Conservation (phyloP, 2,113 vertebrate genomes). For the Periophthalmus modestus region DNA sequence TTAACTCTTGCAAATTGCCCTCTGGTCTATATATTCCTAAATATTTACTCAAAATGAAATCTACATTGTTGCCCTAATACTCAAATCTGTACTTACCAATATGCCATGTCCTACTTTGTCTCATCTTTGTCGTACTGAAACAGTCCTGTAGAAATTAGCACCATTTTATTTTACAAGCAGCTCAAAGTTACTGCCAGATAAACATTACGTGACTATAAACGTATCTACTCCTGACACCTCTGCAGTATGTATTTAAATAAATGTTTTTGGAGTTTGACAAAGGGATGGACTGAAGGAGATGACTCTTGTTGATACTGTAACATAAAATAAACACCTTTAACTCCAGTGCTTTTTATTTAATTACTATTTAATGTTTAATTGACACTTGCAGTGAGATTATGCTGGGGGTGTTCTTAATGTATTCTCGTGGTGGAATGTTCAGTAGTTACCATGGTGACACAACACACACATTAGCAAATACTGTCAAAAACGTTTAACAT, state of each 20-base stretch:
- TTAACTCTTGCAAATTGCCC: background rate
- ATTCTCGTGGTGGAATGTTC: too few relatives aligned
- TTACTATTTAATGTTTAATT: background rate
- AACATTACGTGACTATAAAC: constrained; percentile 48
- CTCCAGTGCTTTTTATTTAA: background rate
- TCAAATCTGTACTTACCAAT: background rate
- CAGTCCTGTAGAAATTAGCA: background rate
- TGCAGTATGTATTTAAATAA: constrained; percentile 66
- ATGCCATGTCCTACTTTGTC: background rate
- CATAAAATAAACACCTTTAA: constrained; percentile 71
- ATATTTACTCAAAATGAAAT: background rate
- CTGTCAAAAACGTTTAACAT: too few relatives aligned
- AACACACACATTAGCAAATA: too few relatives aligned
- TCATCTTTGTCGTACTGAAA: background rate
- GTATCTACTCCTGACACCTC: constrained; percentile 66
- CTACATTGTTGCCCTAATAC: background rate
- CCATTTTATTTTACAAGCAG: background rate
- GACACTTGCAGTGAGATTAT: background rate
- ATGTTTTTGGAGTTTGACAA: constrained; percentile 35
- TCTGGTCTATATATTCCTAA: background rate
- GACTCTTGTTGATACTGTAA: constrained; percentile 74
- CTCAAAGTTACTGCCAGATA: background rate
- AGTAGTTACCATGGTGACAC: too few relatives aligned
- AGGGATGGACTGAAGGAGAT: constrained; percentile 44
- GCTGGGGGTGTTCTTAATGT: too few relatives aligned